These are phyloP conservation scores for Lepus townsendii DNA, from an alignment of 2,797 vertebrate genomes.

Conservation along the genomic window DNA sequence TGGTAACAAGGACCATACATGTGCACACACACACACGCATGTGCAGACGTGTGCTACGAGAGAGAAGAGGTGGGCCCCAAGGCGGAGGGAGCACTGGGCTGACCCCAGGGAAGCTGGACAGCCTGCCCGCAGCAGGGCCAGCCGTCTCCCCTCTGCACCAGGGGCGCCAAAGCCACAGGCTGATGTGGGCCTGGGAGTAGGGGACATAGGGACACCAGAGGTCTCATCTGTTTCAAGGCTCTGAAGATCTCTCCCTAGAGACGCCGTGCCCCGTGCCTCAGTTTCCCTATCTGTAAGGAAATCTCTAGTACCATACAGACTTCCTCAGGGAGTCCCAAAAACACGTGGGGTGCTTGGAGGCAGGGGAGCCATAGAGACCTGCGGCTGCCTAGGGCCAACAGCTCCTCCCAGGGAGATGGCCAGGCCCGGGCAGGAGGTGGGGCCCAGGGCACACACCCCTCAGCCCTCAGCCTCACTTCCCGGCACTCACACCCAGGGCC, in stretches of 20 bases:
- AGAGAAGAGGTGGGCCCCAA: not conserved
- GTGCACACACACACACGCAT: too few relatives aligned
- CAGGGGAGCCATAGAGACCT: not conserved
- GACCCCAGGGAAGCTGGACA: not conserved
- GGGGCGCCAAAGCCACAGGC: not conserved
- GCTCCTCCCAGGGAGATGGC: not conserved
- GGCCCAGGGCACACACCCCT: not conserved
- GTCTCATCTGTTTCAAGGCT: not conserved
- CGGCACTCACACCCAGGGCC: not conserved
- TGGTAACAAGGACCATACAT: not conserved
- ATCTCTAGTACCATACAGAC: not conserved
- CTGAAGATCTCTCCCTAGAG: not conserved
- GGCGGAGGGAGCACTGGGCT: not conserved
- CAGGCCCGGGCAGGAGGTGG: not conserved
- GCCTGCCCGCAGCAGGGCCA: not conserved
- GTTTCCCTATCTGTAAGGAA: constrained; percentile 23
- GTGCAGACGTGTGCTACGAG: not conserved
- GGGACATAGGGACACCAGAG: not conserved
- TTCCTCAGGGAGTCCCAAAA: not conserved
- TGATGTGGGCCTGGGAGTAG: not conserved
- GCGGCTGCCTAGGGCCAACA: not conserved
- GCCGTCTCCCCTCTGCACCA: not conserved
- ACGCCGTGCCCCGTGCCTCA: not conserved
- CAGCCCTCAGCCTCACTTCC: not conserved
- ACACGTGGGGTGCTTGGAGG: not conserved